Percentiles rank a stretch among this genome's conserved stretches.
Evolutionary conservation across 2,888 invertebrate genomes (phyloP).

Genomic region (Cephus sareptanus): DNA sequence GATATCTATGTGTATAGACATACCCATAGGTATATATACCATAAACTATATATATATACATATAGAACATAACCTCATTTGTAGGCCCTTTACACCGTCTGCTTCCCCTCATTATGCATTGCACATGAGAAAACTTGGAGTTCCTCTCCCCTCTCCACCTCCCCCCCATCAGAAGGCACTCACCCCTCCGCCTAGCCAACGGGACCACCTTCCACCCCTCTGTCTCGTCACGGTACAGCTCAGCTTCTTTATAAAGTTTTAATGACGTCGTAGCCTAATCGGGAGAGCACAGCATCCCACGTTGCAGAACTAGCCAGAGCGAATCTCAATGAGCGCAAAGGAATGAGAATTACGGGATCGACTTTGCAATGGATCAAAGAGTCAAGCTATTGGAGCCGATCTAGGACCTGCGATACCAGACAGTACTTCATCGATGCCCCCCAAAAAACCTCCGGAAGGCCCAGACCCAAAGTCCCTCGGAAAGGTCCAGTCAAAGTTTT

Average conservation of each 20-base stretch:
- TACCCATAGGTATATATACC: neutral
- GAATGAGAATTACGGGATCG: neutral
- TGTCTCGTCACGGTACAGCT: constrained; percentile 47
- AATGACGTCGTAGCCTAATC: constrained; percentile 66
- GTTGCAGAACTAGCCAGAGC: neutral
- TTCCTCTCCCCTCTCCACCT: constrained; percentile 50
- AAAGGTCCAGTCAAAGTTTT: neutral
- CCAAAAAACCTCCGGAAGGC: neutral
- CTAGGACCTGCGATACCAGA: neutral
- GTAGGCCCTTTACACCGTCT: constrained; percentile 62
- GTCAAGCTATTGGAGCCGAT: neutral
- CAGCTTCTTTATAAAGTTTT: constrained; percentile 66
- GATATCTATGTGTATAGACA: constrained; percentile 13
- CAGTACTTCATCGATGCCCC: neutral
- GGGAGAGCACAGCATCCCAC: constrained; percentile 42
- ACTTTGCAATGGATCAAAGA: neutral
- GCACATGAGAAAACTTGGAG: constrained; percentile 65
- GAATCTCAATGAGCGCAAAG: neutral
- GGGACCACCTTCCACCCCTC: constrained; percentile 19
- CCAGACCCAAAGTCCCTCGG: neutral
- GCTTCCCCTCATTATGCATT: constrained; percentile 64
- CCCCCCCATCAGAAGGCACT: constrained; percentile 22
- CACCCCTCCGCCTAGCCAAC: constrained; percentile 17
- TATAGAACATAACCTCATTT: constrained; percentile 49
- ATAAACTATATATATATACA: neutral